Base-by-base conservation (phyloP, 30 jellyfish, hydroid and myxozoan genomes). In the Sanderia malayensis region DNA sequence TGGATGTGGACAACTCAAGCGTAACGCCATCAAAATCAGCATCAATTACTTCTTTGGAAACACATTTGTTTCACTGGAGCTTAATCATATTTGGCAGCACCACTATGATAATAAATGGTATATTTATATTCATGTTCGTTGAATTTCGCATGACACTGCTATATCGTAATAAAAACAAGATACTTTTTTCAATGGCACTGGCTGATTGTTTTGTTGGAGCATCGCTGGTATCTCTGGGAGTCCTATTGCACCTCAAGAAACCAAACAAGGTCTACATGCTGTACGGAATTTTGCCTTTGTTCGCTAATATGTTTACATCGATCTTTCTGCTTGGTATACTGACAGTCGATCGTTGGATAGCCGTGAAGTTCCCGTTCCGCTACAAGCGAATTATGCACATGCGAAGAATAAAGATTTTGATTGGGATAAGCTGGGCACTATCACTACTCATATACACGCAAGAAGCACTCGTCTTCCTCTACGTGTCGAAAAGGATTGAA, bases 151-250 rank as follows among this genome's bases (percentile, higher is more conserved):
- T 4, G 64, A 19, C 64, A 9, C 64, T 49, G 6, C 24, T 49
- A 7, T 11, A 2, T 24, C 24, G 18, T 9, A 49, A 49, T 24
- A 49, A 24, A 2, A 49, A 49, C 64, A 49, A 49, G 52, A 76
- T 76, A n/a, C 45, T 76, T 28, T 33, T 76, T 22, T 76, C 88
- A 49, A 76, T 76, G 88, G 63, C 88, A 13, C 57, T 76, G 47
- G 88, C 88, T 31, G 88, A 76, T 68, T 31, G 74, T 33, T 57
- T 76, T 2, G 88, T 76, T 33, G 88, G 88, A 21, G 11, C 63
- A 25, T 76, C 31, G 19, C 63, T 64, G 53, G 63, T 62, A 47
- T 59, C 63, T 4, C 76, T 62, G 22, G 88, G 73, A 31, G 61
- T 58, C 1, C 44, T 69, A 34, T 45, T 76, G 73, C 46, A 61